Conservation (phyloP, 2,797 vertebrate genomes). For the Odontamblyopus rebecca region DNA sequence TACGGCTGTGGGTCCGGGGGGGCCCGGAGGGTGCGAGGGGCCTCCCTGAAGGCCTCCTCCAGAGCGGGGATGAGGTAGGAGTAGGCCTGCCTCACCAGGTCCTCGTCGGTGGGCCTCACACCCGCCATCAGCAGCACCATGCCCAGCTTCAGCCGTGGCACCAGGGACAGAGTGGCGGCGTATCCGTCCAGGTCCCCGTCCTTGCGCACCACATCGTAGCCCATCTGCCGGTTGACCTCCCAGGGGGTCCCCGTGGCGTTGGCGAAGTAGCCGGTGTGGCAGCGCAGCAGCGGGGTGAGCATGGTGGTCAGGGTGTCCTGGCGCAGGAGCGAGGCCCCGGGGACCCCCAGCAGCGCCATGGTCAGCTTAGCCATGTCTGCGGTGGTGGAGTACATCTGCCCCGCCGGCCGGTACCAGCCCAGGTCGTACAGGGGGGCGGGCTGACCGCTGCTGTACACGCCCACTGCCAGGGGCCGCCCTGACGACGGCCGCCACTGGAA, state of each 20-base stretch:
- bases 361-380: constrained; percentile 89
- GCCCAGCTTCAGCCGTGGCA: constrained; percentile 85
- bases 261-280: constrained; percentile 85
- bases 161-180: constrained; percentile 84
- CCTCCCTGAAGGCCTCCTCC: constrained; percentile 81
- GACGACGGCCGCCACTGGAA: constrained; percentile 79
- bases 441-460: constrained; percentile 82
- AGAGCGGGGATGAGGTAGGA: constrained; percentile 84
- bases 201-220: constrained; percentile 86
- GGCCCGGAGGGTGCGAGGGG: constrained; percentile 68
- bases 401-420: constrained; percentile 90
- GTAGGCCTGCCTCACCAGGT: constrained; percentile 78
- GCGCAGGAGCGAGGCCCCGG: constrained; percentile 70
- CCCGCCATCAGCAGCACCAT: constrained; percentile 88
- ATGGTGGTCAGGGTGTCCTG: constrained; percentile 84
- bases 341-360: constrained; percentile 81
- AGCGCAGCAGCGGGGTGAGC: constrained; percentile 83
- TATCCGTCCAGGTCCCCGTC: constrained; percentile 91
- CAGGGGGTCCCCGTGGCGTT: constrained; percentile 89
- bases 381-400: constrained; percentile 91
- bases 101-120: constrained; percentile 76
- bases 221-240: constrained; percentile 86
- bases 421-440: constrained; percentile 86
- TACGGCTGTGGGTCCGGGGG: constrained; percentile 82
- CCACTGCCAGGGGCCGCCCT: constrained; percentile 81